Base-by-base conservation (phyloP, 1,140 invertebrate species). In the Sitophilus oryzae region DNA sequence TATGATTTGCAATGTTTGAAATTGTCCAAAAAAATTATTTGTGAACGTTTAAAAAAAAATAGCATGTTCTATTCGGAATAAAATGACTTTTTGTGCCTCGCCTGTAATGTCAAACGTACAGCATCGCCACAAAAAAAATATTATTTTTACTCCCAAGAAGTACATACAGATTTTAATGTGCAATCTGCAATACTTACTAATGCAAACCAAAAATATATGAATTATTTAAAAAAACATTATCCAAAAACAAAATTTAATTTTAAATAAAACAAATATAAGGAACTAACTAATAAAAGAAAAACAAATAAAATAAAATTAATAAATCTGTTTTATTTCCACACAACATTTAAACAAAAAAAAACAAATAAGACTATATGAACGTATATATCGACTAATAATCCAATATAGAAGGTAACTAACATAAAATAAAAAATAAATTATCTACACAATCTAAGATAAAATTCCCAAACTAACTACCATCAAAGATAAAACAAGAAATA, bases 381-480 rank as follows among this genome's bases (percentile, higher is more conserved):
- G n/a, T n/a, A 14, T 40, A 49, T 23, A 36, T 22, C 34, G 18
- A 34, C 49, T 51, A 41, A 16, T 47, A 8, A 16, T 25, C 16
- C 21, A 23, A 15, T 9, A 35, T 46, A 19, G 57, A 64, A 66
- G 64, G 64, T 66, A 66, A 66, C 62, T 60, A 63, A 62, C 51
- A n/a, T 40, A 51, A 40, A 45, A 48, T 53, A 57, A 42, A 48
- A 61, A 60, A 58, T 58, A 65, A 63, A 65, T 57, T 59, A 62
- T 60, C 52, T 62, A 60, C 40, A 34, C 22, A 21, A 45, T 44
- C 36, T 56, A 55, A 50, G 47, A 41, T 46, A 48, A 6, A 36
- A 48, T n/a, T 16, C n/a, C 35, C n/a, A 50, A 23, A 38, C 1
- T 8, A 50, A 38, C 15, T 20, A 53, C 42, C 52, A 62, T 54